These are phyloP conservation scores for Limnephilus auricula DNA, from an alignment of 2,888 invertebrate species.

Conservation along the genomic window DNA sequence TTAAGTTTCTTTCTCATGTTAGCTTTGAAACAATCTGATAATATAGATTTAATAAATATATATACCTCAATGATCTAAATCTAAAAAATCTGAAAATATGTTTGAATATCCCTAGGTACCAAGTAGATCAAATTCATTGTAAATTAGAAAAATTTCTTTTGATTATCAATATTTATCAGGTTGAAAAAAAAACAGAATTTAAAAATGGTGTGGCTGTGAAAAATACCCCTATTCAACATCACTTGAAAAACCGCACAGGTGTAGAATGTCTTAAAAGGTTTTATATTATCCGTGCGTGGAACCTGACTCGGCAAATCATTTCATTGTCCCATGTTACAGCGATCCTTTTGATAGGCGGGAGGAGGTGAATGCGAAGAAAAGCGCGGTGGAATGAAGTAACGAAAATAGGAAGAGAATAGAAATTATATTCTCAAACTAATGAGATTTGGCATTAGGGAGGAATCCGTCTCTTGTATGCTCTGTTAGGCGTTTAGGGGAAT, in stretches of 20 bases:
- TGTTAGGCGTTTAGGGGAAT: slow-evolving; percentile 13
- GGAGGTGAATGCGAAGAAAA: slow-evolving; percentile 14
- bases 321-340: slow-evolving; percentile 63
- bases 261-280: slow-evolving; percentile 62
- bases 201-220: background rate
- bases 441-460: slow-evolving; percentile 49
- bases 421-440: slow-evolving; percentile 56
- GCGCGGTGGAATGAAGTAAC: slow-evolving; percentile 29
- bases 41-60: no score
- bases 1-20: no score
- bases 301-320: slow-evolving; percentile 66
- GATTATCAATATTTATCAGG: no score
- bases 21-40: no score
- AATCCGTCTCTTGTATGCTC: slow-evolving; percentile 15
- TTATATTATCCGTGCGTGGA: slow-evolving; percentile 64
- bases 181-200: background rate
- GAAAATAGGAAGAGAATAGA: slow-evolving; percentile 51
- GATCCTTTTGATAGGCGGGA: slow-evolving; percentile 52
- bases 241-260: slow-evolving; percentile 30
- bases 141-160: no score
- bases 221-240: background rate
- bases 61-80: no score
- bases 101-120: no score
- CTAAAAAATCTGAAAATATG: no score
- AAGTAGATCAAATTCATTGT: no score